Evolutionary conservation across 2,888 invertebrate genomes (phyloP).

Genomic region (Stegophylla sp.): DNA sequence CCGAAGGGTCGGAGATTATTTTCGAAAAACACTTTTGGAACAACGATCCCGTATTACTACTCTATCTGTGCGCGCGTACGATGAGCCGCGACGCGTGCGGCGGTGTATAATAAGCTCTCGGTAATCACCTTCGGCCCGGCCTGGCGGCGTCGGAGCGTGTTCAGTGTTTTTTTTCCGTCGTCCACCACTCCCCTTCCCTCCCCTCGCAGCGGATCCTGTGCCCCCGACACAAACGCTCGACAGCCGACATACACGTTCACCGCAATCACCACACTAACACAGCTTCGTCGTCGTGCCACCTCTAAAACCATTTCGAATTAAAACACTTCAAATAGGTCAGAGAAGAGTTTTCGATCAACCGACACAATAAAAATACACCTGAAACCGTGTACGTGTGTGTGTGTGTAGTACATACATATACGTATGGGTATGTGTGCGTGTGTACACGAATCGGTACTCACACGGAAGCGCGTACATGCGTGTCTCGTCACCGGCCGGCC

Average conservation of each 20-base stretch:
- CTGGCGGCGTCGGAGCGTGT: neutral
- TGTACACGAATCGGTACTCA: neutral
- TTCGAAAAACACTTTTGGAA: constrained; percentile 8
- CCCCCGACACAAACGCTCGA: neutral
- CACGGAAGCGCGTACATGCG: neutral
- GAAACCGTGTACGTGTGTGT: neutral
- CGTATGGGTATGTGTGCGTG: neutral
- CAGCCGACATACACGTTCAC: neutral
- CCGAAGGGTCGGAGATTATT: neutral
- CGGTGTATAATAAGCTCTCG: neutral
- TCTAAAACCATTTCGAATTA: neutral
- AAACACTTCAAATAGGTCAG: neutral
- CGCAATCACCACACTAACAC: neutral
- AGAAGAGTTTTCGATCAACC: neutral
- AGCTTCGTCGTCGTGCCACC: too few relatives aligned
- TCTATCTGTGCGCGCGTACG: neutral
- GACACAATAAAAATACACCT: neutral
- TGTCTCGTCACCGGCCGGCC: neutral
- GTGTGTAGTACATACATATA: neutral
- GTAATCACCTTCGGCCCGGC: neutral
- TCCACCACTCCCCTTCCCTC: neutral
- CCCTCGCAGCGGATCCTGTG: too few relatives aligned
- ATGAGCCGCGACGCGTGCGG: neutral
- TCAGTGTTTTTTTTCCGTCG: neutral
- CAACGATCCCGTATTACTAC: neutral